Conservation (phyloP, 1,140 invertebrate genomes). For the Parasteatoda tepidariorum region DNA sequence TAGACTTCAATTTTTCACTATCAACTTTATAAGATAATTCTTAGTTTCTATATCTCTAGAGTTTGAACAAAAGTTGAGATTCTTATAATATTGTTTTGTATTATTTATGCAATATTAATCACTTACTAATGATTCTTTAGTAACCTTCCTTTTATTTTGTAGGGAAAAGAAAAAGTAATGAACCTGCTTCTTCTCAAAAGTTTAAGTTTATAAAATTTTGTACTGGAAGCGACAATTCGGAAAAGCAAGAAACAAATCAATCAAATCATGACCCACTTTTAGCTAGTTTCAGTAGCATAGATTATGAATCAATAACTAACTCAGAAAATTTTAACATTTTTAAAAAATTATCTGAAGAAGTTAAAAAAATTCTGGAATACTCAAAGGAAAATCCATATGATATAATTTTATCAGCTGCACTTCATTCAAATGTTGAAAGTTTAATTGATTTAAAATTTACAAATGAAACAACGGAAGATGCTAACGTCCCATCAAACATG, state of each 20-base stretch:
- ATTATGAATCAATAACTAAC: background rate
- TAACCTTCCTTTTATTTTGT: background rate
- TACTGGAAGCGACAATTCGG: background rate
- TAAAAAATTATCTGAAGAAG: background rate
- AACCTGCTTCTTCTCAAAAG: background rate
- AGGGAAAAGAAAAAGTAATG: background rate
- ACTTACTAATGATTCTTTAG: background rate
- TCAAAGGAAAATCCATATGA: no score
- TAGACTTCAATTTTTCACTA: no score
- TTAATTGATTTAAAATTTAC: background rate
- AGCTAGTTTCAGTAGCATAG: no score
- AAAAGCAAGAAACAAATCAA: no score
- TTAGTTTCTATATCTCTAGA: no score
- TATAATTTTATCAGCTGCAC: background rate
- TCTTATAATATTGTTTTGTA: no score
- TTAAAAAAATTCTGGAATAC: no score
- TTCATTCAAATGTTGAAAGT: background rate
- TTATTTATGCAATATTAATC: no score
- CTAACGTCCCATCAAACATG: no score
- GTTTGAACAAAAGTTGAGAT: no score
- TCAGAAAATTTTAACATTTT: no score
- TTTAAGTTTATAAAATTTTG: constrained; percentile 30
- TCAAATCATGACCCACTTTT: background rate
- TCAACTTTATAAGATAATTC: no score
- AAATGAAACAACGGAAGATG: background rate